Evolutionary conservation across 2,113 vertebrate genomes (phyloP).

Genomic region (Geothlypis trichas): DNA sequence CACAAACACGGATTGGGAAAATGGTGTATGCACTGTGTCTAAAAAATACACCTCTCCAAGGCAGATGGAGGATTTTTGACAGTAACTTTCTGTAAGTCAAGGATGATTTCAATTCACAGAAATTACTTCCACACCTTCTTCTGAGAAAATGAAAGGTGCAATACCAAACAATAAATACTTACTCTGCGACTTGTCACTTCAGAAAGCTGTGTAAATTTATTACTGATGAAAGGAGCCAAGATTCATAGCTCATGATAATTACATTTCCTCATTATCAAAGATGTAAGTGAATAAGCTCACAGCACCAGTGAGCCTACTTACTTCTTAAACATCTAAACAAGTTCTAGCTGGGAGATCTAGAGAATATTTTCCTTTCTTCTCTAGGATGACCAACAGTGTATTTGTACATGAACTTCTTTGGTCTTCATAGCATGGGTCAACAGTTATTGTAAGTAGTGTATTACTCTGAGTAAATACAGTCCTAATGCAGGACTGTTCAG

Average conservation of each 20-base stretch:
- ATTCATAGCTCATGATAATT: neutral
- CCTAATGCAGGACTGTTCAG: neutral
- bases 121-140: neutral
- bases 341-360: neutral
- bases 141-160: neutral
- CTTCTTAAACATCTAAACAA: neutral
- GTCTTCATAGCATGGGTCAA: accelerated
- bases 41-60: neutral
- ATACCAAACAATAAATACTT: neutral
- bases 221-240: neutral
- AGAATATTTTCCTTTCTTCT: neutral
- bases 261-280: neutral
- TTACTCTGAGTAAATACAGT: neutral
- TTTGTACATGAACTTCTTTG: neutral
- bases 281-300: neutral
- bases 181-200: neutral
- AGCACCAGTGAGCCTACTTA: neutral
- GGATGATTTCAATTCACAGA: neutral
- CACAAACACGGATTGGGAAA: neutral
- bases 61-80: neutral
- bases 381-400: neutral
- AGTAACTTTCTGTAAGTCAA: neutral
- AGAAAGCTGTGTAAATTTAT: neutral
- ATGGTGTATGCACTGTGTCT: accelerated
- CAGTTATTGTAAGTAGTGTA: accelerated